Percentiles rank a stretch among this genome's conserved stretches.
Conservation (phyloP, 92 coral and sea anemone genomes). For the Parazoanthus darwini region DNA sequence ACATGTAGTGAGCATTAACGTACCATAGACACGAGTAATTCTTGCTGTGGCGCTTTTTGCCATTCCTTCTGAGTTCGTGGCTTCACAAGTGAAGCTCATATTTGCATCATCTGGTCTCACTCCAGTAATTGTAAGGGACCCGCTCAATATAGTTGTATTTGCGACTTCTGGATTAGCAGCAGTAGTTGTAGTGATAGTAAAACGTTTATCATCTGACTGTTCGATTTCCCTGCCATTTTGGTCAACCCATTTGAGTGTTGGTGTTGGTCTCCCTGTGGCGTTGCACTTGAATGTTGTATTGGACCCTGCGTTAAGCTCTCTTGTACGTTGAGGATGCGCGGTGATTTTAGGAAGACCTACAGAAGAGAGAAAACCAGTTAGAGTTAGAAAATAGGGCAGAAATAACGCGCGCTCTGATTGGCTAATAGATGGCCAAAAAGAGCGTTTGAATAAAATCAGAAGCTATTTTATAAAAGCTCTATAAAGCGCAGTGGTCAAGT, state of each 20-base stretch:
- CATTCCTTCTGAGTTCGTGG: neutral
- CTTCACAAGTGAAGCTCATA: neutral
- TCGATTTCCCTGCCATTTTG: conserved; percentile 1
- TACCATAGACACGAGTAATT: conserved; percentile 26
- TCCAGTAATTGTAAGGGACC: neutral
- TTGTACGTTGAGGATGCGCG: neutral
- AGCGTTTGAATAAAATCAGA: too few species aligned
- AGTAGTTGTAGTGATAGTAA: neutral
- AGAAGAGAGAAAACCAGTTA: neutral
- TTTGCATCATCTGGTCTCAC: neutral
- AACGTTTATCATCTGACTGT: conserved; percentile 11
- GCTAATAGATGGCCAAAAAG: too few species aligned
- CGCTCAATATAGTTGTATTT: neutral
- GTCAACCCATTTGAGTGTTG: conserved; percentile 16
- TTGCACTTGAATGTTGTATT: conserved; percentile 28
- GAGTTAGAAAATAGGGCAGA: too few species aligned
- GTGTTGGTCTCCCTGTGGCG: conserved; percentile 29
- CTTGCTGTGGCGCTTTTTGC: neutral
- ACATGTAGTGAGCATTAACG: neutral
- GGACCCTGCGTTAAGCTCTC: neutral
- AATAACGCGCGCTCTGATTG: too few species aligned
- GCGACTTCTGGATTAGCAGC: neutral
- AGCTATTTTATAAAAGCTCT: too few species aligned
- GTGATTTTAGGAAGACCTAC: conserved; percentile 11
- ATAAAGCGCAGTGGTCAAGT: too few species aligned